Percentiles rank a stretch among this genome's conserved stretches.
These are phyloP conservation scores for Mormyrops boulengeri DNA, from an alignment of 2,797 vertebrate species.

Conservation along the genomic window DNA sequence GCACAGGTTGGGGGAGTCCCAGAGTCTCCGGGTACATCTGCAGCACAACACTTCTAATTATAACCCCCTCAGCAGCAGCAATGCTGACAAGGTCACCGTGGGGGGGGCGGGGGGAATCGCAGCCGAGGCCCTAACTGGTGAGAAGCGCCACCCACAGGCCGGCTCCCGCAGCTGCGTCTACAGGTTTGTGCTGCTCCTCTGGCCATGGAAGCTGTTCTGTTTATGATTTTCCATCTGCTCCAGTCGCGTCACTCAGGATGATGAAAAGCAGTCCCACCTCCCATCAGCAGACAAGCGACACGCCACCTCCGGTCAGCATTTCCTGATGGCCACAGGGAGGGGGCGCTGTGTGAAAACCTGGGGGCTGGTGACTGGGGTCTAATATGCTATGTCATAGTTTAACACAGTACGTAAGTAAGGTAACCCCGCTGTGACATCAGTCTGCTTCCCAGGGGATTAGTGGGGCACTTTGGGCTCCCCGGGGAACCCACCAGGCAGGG, in stretches of 20 bases:
- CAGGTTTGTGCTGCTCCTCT: not conserved
- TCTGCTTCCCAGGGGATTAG: not conserved
- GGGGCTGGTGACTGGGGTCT: not conserved
- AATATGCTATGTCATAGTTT: not conserved
- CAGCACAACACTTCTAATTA: not conserved
- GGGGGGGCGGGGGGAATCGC: not conserved
- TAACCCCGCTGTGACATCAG: not conserved
- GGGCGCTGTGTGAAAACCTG: not conserved
- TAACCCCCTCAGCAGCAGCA: not conserved
- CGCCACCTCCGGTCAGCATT: not conserved
- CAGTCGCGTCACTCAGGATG: not conserved
- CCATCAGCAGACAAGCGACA: not conserved
- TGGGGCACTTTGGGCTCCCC: not conserved
- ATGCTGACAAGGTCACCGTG: not conserved
- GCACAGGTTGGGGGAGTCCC: not conserved
- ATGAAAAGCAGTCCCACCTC: not conserved
- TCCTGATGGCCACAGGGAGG: not conserved
- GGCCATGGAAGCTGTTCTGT: not conserved
- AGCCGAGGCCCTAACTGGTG: not conserved
- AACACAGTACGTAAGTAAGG: not conserved
- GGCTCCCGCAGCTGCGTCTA: not conserved
- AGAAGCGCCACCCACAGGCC: not conserved
- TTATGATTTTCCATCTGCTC: not conserved
- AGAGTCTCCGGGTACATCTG: not conserved
- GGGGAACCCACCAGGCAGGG: not conserved